Percentiles rank a stretch among this genome's conserved stretches.
These are phyloP conservation scores for Myrmecophaga tridactyla DNA, from an alignment of 2,113 vertebrate species.

Conservation along the genomic window DNA sequence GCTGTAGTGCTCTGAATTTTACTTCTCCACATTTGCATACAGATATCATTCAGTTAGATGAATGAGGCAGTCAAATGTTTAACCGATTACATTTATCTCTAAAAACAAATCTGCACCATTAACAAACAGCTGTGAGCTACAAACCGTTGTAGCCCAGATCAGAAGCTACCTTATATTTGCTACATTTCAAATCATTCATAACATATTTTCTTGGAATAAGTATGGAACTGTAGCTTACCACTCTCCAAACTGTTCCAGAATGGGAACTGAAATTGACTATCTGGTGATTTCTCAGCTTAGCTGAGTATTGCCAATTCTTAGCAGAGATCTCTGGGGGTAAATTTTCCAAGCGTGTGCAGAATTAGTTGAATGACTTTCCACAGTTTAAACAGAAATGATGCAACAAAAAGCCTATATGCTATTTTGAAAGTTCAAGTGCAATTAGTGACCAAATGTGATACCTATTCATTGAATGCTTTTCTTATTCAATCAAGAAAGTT, in stretches of 20 bases:
- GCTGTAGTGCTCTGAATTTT: constrained; percentile 25
- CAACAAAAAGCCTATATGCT: constrained; percentile 20
- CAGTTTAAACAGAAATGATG: neutral
- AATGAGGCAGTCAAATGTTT: constrained; percentile 64
- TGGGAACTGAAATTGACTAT: constrained; percentile 38
- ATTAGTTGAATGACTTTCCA: constrained; percentile 30
- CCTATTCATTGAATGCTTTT: neutral
- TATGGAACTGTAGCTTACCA: constrained; percentile 36
- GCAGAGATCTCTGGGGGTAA: neutral
- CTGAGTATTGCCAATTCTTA: constrained; percentile 49
- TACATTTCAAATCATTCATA: constrained; percentile 37
- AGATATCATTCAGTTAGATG: constrained; percentile 62
- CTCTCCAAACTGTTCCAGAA: constrained; percentile 31
- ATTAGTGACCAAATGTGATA: neutral
- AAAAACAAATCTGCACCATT: constrained; percentile 69
- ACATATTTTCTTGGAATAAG: constrained; percentile 59
- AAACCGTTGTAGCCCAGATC: constrained; percentile 48
- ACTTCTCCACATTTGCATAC: constrained; percentile 58
- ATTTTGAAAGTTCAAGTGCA: constrained; percentile 22
- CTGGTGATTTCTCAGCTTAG: constrained; percentile 44
- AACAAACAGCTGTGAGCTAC: constrained; percentile 67
- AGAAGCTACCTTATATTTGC: constrained; percentile 58
- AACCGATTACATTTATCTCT: constrained; percentile 61
- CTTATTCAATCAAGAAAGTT: neutral
- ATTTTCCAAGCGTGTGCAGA: constrained; percentile 27